Evolutionary conservation across 2,113 vertebrate species (phyloP).

Genomic region (Setophaga petechia): DNA sequence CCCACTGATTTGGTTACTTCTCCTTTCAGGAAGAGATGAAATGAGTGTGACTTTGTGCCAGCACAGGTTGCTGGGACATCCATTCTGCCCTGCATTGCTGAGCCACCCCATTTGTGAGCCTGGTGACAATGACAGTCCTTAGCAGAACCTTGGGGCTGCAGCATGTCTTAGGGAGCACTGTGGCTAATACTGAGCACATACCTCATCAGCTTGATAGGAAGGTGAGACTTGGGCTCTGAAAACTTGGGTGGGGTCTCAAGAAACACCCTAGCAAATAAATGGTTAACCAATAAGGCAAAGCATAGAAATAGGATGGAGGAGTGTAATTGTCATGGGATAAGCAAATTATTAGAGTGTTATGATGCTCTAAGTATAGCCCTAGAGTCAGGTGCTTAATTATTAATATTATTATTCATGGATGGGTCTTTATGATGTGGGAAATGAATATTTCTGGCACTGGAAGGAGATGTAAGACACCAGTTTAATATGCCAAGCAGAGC

Average conservation of each 20-base stretch:
- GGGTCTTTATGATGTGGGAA: constrained; percentile 61
- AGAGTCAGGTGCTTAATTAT: constrained; percentile 65
- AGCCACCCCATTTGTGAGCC: background rate
- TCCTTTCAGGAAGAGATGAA: background rate
- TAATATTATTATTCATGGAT: constrained; percentile 72
- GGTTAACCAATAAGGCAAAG: constrained; percentile 41
- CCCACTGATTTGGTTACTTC: background rate
- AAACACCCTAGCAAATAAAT: constrained; percentile 34
- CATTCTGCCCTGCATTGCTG: background rate
- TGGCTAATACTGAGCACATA: background rate
- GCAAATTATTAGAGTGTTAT: constrained; percentile 64
- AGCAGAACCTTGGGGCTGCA: background rate
- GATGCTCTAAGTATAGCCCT: constrained; percentile 64
- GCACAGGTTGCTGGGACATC: background rate
- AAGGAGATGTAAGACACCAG: constrained; percentile 48
- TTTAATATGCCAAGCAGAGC: constrained; percentile 58
- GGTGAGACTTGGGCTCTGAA: background rate
- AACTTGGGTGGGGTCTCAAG: background rate
- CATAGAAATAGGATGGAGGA: constrained; percentile 38
- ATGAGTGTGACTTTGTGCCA: background rate
- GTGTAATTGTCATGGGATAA: constrained; percentile 64
- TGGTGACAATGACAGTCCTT: fast-evolving
- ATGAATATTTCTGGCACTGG: constrained; percentile 58
- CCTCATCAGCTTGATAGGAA: background rate
- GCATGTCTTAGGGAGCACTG: background rate